A percentile compares a stretch with the other conserved stretches of the same genome.
These are phyloP conservation scores for Physocephala rufipes DNA, from an alignment of 2,888 invertebrate genomes.

Conservation along the genomic window DNA sequence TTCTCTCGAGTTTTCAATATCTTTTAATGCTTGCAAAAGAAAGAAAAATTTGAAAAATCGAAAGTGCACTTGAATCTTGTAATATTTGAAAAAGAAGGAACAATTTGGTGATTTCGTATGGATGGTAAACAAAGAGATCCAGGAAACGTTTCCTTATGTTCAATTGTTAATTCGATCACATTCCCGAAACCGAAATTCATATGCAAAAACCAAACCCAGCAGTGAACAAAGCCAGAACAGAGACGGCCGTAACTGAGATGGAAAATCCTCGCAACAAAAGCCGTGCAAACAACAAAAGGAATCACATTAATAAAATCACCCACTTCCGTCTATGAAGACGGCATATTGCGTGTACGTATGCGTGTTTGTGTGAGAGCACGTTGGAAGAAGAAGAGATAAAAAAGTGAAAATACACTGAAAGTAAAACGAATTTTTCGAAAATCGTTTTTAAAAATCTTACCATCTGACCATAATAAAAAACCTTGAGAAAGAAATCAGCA, in stretches of 20 bases:
- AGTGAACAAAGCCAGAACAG: background rate
- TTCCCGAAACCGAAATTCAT: constrained; percentile 22
- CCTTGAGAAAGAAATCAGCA: too few relatives aligned
- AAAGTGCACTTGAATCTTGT: constrained; percentile 31
- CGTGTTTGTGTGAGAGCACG: too few relatives aligned
- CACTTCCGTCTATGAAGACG: constrained; percentile 26
- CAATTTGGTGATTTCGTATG: constrained; percentile 3
- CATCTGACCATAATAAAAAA: too few relatives aligned
- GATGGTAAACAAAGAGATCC: constrained; percentile 11
- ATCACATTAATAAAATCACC: constrained; percentile 33
- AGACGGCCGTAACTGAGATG: background rate
- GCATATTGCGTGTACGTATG: too few relatives aligned
- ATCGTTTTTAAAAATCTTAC: too few relatives aligned
- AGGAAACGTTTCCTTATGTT: constrained; percentile 22
- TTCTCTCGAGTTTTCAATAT: too few relatives aligned
- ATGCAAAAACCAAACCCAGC: constrained; percentile 23
- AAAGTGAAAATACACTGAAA: constrained; percentile 8
- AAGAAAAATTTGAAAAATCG: constrained; percentile 27
- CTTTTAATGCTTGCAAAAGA: background rate
- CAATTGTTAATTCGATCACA: constrained; percentile 15
- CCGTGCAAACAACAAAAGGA: constrained; percentile 14
- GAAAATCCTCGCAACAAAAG: constrained; percentile 27
- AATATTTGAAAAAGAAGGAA: constrained; percentile 11
- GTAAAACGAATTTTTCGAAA: background rate
- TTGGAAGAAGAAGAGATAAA: background rate